These are phyloP conservation scores for Blastomussa wellsi DNA, from an alignment of 92 coral and sea anemone species.

Conservation along the genomic window DNA sequence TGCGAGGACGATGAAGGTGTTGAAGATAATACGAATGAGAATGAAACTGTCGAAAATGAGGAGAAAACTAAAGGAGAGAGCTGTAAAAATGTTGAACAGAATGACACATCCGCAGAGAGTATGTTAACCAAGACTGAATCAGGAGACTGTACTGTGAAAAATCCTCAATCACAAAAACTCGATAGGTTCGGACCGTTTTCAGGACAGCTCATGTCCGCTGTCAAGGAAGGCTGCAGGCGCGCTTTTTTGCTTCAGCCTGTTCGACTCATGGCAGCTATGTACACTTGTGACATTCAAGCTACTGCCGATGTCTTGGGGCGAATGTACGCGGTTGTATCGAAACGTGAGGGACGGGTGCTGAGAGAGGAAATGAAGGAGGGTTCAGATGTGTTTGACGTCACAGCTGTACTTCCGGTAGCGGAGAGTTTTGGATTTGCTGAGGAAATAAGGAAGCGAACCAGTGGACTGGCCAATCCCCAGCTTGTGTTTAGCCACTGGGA, in stretches of 20 bases:
- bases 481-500: constrained; percentile 99
- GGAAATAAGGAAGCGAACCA: constrained; percentile 92
- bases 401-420: constrained; percentile 96
- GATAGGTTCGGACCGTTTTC: constrained; percentile 82
- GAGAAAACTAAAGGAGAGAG: neutral
- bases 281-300: constrained; percentile 96
- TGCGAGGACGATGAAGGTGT: neutral
- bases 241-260: constrained; percentile 90
- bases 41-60: neutral
- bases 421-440: constrained; percentile 99
- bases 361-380: constrained; percentile 98
- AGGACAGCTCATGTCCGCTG: constrained; percentile 97
- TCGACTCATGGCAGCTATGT: constrained; percentile 99
- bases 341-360: constrained; percentile 94
- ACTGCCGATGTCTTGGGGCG: constrained; percentile 96
- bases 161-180: neutral
- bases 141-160: neutral
- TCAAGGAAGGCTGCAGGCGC: constrained; percentile 98
- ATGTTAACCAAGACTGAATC: neutral
- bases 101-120: neutral
- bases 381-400: constrained; percentile 94
- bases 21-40: neutral
- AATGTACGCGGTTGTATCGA: constrained; percentile 95
- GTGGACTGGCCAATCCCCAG: constrained; percentile 95
- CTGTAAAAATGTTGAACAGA: neutral